Conservation (phyloP, 2,888 invertebrate genomes). For the Anthophora plumipes region DNA sequence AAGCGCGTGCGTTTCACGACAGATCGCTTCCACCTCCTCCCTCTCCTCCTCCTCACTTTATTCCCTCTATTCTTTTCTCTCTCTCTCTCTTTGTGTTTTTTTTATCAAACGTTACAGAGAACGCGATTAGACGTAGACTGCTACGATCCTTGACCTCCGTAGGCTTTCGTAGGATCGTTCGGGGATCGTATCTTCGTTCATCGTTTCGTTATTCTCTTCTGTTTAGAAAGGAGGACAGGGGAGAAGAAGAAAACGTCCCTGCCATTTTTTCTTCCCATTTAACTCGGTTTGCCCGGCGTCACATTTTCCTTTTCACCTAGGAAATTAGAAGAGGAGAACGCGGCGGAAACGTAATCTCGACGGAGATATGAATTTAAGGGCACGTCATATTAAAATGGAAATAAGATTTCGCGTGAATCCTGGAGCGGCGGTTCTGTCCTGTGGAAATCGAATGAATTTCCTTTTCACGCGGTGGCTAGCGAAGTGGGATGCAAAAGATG, state of each 20-base stretch:
- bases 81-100: neutral
- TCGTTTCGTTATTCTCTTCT: too few species aligned
- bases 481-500: neutral
- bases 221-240: too few species aligned
- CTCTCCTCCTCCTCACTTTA: constrained; percentile 1
- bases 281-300: too few species aligned
- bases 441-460: constrained; percentile 39
- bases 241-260: neutral
- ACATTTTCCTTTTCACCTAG: neutral
- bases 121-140: constrained; percentile 22
- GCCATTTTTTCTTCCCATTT: neutral
- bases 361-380: constrained; percentile 5
- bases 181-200: constrained; percentile 35
- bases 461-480: neutral
- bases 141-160: constrained; percentile 1
- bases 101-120: constrained; percentile 23
- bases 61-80: neutral
- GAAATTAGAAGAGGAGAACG: neutral
- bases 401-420: constrained; percentile 25
- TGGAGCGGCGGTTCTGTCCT: neutral
- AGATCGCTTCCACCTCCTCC: constrained; percentile 9
- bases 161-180: constrained; percentile 16
- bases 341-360: constrained; percentile 10
- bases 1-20: constrained; percentile 29
- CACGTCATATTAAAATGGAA: constrained; percentile 49